phyloP scores from a whole-genome alignment of 2,888 invertebrate species.

The Drosophila peninsularis region DNA sequence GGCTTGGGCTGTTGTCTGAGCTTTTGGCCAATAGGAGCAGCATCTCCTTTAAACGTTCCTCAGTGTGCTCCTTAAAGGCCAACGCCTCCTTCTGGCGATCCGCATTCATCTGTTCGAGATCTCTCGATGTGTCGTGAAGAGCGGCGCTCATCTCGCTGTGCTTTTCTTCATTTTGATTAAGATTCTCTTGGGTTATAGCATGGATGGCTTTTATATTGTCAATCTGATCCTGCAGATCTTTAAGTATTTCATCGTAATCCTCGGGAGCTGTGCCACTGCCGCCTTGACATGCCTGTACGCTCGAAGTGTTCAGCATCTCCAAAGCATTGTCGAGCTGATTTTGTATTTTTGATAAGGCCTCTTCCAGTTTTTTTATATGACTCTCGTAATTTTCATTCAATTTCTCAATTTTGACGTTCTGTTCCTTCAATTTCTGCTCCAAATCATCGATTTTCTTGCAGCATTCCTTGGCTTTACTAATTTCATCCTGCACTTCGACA shows the following conservation, averaged over 20 bases:
- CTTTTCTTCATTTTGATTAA: conserved; percentile 9
- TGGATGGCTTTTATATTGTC: neutral
- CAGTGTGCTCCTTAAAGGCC: neutral
- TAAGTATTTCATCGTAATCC: too few relatives aligned
- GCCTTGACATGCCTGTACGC: neutral
- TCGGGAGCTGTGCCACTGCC: too few relatives aligned
- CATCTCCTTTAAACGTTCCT: neutral
- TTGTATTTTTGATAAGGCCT: neutral
- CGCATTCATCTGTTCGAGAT: neutral
- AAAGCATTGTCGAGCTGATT: neutral
- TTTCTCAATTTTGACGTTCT: neutral
- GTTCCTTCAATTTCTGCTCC: neutral
- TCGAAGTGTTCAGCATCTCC: neutral
- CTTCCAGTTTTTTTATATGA: conserved; percentile 3
- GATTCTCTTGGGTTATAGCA: neutral
- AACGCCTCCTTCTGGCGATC: neutral
- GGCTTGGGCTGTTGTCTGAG: neutral
- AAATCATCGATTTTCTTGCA: conserved; percentile 30
- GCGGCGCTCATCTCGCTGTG: neutral
- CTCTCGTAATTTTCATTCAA: conserved; percentile 16
- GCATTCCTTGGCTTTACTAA: conserved; percentile 3
- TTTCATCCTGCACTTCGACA: conserved; percentile 3
- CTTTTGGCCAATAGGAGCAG: neutral
- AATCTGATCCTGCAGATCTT: conserved; percentile 9
- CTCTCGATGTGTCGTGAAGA: neutral